phyloP scores from a whole-genome alignment of 2,888 invertebrate genomes.

The Ceriagrion tenellum region DNA sequence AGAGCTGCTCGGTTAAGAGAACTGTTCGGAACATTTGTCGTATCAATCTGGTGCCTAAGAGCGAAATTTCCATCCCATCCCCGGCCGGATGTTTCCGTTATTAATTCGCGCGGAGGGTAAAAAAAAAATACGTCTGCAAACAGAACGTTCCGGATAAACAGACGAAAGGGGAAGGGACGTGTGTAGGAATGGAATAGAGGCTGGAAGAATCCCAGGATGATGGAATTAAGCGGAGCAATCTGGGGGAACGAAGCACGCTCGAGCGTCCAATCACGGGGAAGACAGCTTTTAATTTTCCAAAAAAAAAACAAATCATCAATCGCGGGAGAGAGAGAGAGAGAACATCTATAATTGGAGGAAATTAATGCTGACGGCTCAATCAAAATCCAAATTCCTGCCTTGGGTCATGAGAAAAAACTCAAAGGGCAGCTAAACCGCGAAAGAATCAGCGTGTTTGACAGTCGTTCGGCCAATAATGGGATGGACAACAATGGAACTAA shows the following conservation, averaged over 20 bases:
- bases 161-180: background rate
- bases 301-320: background rate
- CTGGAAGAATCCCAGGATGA: background rate
- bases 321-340: background rate
- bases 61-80: background rate
- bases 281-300: background rate
- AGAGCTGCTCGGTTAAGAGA: no score
- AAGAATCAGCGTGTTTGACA: no score
- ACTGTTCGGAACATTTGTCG: background rate
- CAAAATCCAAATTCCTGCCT: background rate
- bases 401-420: background rate
- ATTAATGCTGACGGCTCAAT: background rate
- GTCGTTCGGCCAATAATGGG: no score
- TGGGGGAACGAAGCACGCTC: background rate
- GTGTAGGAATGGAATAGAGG: background rate
- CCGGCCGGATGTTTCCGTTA: background rate
- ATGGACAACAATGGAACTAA: no score
- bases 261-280: background rate
- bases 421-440: no score
- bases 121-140: background rate
- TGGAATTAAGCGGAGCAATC: background rate
- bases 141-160: background rate
- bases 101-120: background rate
- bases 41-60: background rate
- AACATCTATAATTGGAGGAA: background rate